Conservation (phyloP, 2,888 invertebrate genomes). For the Drosophila siamana region DNA sequence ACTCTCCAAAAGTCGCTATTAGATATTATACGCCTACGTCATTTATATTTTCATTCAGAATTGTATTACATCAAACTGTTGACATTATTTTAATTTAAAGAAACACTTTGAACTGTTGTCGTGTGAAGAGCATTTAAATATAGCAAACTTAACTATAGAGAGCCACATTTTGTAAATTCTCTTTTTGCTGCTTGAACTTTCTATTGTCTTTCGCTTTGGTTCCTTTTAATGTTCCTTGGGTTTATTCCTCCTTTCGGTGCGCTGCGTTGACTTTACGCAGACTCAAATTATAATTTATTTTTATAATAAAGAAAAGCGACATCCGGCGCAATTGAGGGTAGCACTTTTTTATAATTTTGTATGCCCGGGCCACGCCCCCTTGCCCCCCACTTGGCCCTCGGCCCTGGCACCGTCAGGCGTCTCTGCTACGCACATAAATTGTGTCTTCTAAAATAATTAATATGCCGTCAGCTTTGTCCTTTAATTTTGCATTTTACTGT, state of each 20-base stretch:
- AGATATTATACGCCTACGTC: background rate
- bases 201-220: slow-evolving; percentile 22
- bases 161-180: slow-evolving; percentile 1
- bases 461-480: slow-evolving; percentile 67
- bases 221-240: background rate
- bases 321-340: slow-evolving; percentile 42
- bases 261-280: slow-evolving; percentile 7
- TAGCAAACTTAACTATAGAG: background rate
- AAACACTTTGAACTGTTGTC: background rate
- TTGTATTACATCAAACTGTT: background rate
- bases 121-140: background rate
- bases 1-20: too few species aligned
- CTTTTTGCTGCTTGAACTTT: slow-evolving; percentile 6
- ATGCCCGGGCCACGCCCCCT: slow-evolving; percentile 30
- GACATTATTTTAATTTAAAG: background rate
- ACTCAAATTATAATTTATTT: slow-evolving; percentile 78
- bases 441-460: slow-evolving; percentile 79
- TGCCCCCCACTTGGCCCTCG: background rate
- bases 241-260: slow-evolving; percentile 12
- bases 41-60: background rate
- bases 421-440: slow-evolving; percentile 52
- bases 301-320: slow-evolving; percentile 52
- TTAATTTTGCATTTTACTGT: slow-evolving; percentile 68
- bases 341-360: slow-evolving; percentile 43
- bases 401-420: slow-evolving; percentile 18